Base-by-base conservation (phyloP, 23 tunicate species). In the Styela clava region DNA sequence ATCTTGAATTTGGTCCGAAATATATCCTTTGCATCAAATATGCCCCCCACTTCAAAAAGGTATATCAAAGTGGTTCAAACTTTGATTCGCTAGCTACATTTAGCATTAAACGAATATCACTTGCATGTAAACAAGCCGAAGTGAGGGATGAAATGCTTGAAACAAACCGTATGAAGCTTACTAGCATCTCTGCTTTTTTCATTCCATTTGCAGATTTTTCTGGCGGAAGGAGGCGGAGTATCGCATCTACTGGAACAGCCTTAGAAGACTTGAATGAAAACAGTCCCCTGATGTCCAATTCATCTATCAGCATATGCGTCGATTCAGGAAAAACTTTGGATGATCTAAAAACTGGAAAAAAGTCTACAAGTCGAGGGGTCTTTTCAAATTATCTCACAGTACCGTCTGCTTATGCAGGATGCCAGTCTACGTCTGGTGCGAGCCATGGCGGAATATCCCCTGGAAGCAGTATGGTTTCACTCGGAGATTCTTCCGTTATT, bases 381-480 rank as follows among this genome's bases (percentile, higher is more conserved):
- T 33, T 24, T 76, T 76, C 81, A 27, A 76, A 76, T 44, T 76
- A 33, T 44, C 81, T 76, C 81, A 44, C 65, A 25, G 81, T 76
- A 37, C 81, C 81, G 28, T n/a, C 81, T 9, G 64, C 33, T 36
- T n/a, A 76, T 76, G 33, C 65, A 18, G 37, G n/a, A 16, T 16
- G 12, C 16, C 81, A 26, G 16, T 44, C 64, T 18, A 18, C 24
- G 19, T 67, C 31, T 24, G 31, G 71, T 67, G 27, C 64, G 16
- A 16, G 33, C 31, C 65, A 76, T 26, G 52, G 32, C 12, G 64
- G 52, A 36, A 29, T 52, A 18, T 76, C 81, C 5, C 24, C 64
- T 19, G 64, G 65, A 27, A 44, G 64, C 63, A 76, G 64, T 29
- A 27, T 76, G 1, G 30, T 56, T 21, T 76, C 32, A 9, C 37